Evolutionary conservation across 2,797 vertebrate species (phyloP).

Genomic region (Sciurus vulgaris): DNA sequence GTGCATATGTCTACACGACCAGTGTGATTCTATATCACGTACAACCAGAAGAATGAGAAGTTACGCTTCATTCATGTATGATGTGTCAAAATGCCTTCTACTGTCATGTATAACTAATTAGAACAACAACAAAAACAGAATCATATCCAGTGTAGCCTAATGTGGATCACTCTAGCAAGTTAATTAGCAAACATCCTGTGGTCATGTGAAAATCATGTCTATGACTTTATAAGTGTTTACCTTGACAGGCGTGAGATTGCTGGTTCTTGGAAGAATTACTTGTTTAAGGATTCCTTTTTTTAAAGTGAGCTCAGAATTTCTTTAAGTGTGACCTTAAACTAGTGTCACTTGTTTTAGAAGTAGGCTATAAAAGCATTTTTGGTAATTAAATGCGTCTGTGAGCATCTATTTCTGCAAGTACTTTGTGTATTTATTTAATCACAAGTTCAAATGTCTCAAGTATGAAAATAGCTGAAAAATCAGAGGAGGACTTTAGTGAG

Average conservation of each 20-base stretch:
- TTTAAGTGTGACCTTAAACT: not conserved
- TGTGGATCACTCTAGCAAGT: not conserved
- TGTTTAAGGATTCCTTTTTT: not conserved
- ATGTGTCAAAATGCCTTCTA: too few relatives aligned
- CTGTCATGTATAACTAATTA: too few relatives aligned
- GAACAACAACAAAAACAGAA: not conserved
- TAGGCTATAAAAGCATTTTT: not conserved
- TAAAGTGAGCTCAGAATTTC: not conserved
- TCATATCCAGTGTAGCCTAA: not conserved
- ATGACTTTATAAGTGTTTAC: not conserved
- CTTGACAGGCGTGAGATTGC: not conserved
- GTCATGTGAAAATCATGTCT: not conserved
- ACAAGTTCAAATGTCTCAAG: slow-evolving; percentile 27
- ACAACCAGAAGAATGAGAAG: too few relatives aligned
- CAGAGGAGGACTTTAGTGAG: not conserved
- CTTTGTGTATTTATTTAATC: slow-evolving; percentile 35
- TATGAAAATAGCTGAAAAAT: not conserved
- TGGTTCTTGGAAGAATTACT: not conserved
- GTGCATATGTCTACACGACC: too few relatives aligned
- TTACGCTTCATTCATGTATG: too few relatives aligned
- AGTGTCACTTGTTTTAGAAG: slow-evolving; percentile 53
- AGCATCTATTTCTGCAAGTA: not conserved
- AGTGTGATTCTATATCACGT: too few relatives aligned
- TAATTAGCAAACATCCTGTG: not conserved
- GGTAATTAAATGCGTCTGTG: not conserved